phyloP scores from a whole-genome alignment of 2,113 vertebrate genomes.

The Alectura lathami region DNA sequence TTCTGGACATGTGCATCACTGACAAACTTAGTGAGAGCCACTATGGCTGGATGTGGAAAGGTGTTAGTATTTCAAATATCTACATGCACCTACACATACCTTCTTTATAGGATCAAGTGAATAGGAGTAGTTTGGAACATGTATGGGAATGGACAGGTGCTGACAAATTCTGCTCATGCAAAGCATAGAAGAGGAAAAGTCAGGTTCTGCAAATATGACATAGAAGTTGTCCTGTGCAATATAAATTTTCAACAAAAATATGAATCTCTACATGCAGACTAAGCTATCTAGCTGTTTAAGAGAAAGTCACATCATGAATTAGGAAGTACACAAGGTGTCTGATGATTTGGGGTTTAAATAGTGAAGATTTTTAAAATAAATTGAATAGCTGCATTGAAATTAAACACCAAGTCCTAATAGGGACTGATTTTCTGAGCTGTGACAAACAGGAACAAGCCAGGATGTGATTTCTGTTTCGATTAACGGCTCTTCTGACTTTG shows the following conservation, averaged over 20 bases:
- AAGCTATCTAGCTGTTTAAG: background rate
- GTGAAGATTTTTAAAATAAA: background rate
- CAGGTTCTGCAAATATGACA: background rate
- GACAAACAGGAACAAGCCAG: background rate
- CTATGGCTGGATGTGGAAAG: background rate
- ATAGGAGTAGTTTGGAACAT: background rate
- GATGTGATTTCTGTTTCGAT: background rate
- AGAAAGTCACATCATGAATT: background rate
- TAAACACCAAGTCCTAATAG: background rate
- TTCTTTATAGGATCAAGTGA: background rate
- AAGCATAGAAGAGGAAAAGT: background rate
- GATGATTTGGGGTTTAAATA: background rate
- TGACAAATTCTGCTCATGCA: background rate
- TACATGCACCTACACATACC: accelerated
- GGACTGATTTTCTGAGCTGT: background rate
- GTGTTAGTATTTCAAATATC: background rate
- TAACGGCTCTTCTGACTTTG: background rate
- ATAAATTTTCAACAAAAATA: background rate
- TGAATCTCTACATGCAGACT: background rate
- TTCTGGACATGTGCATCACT: background rate
- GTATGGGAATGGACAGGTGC: background rate
- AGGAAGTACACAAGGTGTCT: background rate
- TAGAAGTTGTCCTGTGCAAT: background rate
- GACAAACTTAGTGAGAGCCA: background rate
- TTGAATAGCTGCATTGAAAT: background rate